Base-by-base conservation (phyloP, 2,888 invertebrate genomes). In the Xylocampa areola region DNA sequence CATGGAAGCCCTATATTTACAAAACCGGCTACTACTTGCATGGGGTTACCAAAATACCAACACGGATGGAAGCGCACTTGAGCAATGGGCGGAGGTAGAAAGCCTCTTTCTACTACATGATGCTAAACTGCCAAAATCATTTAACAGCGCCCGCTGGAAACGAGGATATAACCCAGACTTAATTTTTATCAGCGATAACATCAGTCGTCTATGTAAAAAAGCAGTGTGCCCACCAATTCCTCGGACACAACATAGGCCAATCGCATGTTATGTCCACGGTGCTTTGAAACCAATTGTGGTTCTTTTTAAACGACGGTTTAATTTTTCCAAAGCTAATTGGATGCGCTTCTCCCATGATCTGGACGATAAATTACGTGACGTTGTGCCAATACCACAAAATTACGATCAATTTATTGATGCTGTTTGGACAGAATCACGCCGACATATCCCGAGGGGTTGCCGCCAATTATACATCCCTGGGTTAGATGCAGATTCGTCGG, bases 131-230 rank as follows among this genome's bases (percentile, higher is more conserved):
- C 25, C 39, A 2, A 19, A 17, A 23, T 23, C 39, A 23, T 23
- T 39, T 25, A 21, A 36, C n/a, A 36, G 39, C 4, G 10, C 27
- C 2, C 39, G 39, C 2, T 40, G 39, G 39, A 40, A 40, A 4
- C 39, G 39, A 2, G 25, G 25, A 1, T 40, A 37, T 13, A 37
- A 37, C 13, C 23, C 37, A 10, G 37, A 23, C 14, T 10, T 40
- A 7, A 25, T 40, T 21, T 40, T 40, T n/a, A 21, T 10, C 16
- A 40, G 25, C 13, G 14, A 25, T 2, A 25, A 14, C 5, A 23
- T 40, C n/a, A 35, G 17, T n/a, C 10, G n/a, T 4, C 19, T 35
- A 2, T 32, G 32, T 6, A 14, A 3, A 6, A 32, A 32, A 7
- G 1, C 16, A 14, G 32, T 32, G 1, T 32, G 32, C 7, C 2